phyloP scores from a whole-genome alignment of 2,888 invertebrate species.

The Drosophila picticornis region DNA sequence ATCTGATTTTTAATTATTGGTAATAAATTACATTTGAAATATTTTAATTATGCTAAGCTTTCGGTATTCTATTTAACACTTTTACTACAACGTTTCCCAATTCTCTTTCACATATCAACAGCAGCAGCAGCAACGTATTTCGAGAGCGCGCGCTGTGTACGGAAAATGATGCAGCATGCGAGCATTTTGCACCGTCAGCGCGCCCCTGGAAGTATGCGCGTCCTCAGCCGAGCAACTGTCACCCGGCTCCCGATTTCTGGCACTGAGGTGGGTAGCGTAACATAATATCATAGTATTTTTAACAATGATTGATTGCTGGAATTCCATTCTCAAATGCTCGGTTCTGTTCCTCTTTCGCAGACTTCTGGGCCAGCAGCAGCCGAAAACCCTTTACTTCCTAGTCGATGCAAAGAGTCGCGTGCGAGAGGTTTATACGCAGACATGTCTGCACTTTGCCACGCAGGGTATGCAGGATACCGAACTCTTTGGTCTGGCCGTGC shows the following conservation, averaged over 20 bases:
- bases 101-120: slow-evolving; percentile 48
- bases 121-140: slow-evolving; percentile 84
- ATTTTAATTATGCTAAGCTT: not conserved
- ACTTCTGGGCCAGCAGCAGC: slow-evolving; percentile 85
- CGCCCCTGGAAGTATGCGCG: slow-evolving; percentile 92
- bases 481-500: slow-evolving; percentile 92
- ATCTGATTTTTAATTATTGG: not conserved
- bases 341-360: slow-evolving; percentile 54
- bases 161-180: slow-evolving; percentile 88
- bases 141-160: slow-evolving; percentile 85
- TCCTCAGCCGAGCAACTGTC: slow-evolving; percentile 87
- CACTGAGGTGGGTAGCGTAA: slow-evolving; percentile 85
- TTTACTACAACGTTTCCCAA: not conserved
- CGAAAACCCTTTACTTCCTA: slow-evolving; percentile 85
- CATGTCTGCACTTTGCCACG: slow-evolving; percentile 91
- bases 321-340: slow-evolving; percentile 3
- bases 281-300: not conserved
- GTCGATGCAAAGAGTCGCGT: slow-evolving; percentile 93
- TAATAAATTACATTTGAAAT: not conserved
- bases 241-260: slow-evolving; percentile 88
- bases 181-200: slow-evolving; percentile 92
- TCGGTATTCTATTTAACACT: not conserved
- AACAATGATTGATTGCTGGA: slow-evolving; percentile 3
- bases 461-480: slow-evolving; percentile 93
- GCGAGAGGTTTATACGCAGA: slow-evolving; percentile 92